A percentile compares a stretch with the other conserved stretches of the same genome.
Conservation (phyloP, 2,113 vertebrate species). For the Mobula birostris region DNA sequence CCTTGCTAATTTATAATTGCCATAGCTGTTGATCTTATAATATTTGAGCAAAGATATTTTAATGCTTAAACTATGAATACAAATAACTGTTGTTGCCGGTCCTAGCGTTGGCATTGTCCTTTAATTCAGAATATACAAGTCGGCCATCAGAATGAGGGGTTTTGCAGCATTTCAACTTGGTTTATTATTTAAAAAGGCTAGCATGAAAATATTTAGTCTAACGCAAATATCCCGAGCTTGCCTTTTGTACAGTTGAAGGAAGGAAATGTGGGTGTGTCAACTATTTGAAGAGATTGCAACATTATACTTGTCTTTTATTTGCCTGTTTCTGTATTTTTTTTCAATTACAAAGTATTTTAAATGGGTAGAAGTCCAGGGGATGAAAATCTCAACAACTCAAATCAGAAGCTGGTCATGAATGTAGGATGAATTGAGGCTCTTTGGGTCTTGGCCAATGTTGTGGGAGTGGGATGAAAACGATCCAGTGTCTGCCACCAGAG, state of each 20-base stretch:
- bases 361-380: neutral
- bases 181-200: neutral
- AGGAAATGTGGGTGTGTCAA: neutral
- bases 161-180: neutral
- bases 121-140: neutral
- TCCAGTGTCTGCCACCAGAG: neutral
- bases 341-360: neutral
- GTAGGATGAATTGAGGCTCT: neutral
- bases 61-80: neutral
- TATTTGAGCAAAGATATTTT: neutral
- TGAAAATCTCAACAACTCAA: neutral
- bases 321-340: neutral
- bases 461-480: neutral
- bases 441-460: neutral
- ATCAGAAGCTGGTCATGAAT: neutral
- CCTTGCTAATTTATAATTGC: neutral
- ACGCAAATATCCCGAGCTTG: neutral
- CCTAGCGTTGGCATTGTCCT: neutral
- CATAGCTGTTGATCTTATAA: neutral
- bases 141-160: neutral
- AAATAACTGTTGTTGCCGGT: neutral
- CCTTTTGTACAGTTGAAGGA: neutral
- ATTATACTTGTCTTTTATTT: neutral
- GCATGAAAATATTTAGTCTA: constrained; percentile 24
- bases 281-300: neutral